Conservation (phyloP, 2,113 vertebrate species). For the Chloroceryle aenea region DNA sequence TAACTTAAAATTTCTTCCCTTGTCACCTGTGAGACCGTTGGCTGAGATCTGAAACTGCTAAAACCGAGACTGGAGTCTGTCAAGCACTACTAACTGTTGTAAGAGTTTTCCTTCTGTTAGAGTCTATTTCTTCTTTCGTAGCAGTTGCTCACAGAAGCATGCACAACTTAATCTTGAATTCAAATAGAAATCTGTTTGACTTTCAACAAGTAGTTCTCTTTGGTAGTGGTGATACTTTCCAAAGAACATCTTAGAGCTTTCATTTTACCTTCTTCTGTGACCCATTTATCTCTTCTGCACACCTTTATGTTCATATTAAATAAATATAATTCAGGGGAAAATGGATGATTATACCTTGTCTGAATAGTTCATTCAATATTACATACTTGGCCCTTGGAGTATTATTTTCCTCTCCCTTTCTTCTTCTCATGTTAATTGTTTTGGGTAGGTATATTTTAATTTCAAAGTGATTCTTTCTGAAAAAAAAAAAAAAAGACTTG, state of each 20-base stretch:
- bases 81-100: neutral
- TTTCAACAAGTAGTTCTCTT: neutral
- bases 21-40: neutral
- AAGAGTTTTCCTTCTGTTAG: neutral
- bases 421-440: slow-evolving; percentile 45
- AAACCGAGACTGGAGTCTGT: neutral
- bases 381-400: neutral
- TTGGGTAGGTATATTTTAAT: slow-evolving; percentile 23
- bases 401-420: neutral
- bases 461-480: slow-evolving; percentile 13
- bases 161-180: neutral
- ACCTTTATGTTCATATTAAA: neutral
- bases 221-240: neutral
- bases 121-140: neutral
- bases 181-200: neutral
- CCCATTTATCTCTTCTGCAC: neutral
- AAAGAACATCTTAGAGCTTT: neutral
- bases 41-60: neutral
- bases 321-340: slow-evolving; percentile 29
- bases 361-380: slow-evolving; percentile 11
- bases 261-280: neutral
- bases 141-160: neutral
- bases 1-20: neutral
- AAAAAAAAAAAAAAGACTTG: neutral
- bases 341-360: neutral